Conservation (phyloP, 2,888 invertebrate species). For the Lasioglossum figueresi region DNA sequence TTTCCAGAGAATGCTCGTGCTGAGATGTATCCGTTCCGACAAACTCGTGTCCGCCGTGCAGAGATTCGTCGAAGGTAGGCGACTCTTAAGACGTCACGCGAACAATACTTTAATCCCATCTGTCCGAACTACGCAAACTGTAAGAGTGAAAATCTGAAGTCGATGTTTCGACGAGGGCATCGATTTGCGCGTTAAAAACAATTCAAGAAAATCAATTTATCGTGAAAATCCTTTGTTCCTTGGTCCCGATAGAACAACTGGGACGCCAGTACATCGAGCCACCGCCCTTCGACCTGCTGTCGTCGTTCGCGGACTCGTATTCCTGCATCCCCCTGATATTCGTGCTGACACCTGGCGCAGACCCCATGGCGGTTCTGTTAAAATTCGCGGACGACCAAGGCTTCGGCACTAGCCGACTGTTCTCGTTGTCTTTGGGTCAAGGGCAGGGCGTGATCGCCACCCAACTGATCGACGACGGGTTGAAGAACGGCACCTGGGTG, state of each 20-base stretch:
- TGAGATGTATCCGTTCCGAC: constrained; percentile 94
- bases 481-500: constrained; percentile 95
- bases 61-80: constrained; percentile 88
- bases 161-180: neutral
- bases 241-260: constrained; percentile 86
- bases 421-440: constrained; percentile 95
- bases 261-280: constrained; percentile 94
- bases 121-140: neutral
- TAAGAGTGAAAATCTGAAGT: neutral
- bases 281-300: constrained; percentile 93
- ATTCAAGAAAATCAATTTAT: neutral
- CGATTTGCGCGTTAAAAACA: neutral
- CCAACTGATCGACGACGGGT: constrained; percentile 93
- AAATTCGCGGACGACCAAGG: constrained; percentile 98
- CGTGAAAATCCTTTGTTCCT: neutral
- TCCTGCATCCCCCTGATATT: constrained; percentile 95
- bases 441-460: constrained; percentile 96
- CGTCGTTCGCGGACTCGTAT: constrained; percentile 94
- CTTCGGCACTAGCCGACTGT: constrained; percentile 90
- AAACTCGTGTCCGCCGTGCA: constrained; percentile 93
- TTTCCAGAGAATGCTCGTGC: constrained; percentile 92
- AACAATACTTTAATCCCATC: neutral
- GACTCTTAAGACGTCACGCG: neutral
- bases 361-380: constrained; percentile 95
- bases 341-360: constrained; percentile 95